These are phyloP conservation scores for Phaenicophaeus curvirostris DNA, from an alignment of 2,797 vertebrate genomes.

Conservation along the genomic window DNA sequence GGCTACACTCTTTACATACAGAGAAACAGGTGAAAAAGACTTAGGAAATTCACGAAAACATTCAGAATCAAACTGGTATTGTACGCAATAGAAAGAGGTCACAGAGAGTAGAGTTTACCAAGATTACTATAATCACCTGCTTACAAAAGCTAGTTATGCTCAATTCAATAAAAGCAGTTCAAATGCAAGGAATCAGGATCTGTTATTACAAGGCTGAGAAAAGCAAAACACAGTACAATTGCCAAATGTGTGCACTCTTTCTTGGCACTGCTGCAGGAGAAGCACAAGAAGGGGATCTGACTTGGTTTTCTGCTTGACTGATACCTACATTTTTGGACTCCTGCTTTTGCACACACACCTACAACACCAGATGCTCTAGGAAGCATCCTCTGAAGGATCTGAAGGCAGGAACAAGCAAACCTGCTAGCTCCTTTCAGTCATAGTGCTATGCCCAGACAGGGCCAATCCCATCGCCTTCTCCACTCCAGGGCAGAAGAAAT, in stretches of 20 bases:
- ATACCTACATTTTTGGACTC: background rate
- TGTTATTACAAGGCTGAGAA: background rate
- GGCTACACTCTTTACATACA: background rate
- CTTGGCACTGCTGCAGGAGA: background rate
- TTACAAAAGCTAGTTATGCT: background rate
- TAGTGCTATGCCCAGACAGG: background rate
- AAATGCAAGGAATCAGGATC: background rate
- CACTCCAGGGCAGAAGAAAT: background rate
- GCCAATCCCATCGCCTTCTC: background rate
- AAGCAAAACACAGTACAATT: background rate
- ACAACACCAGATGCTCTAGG: background rate
- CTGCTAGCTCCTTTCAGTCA: background rate
- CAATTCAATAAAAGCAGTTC: background rate
- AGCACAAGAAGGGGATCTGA: background rate
- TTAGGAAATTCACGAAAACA: background rate
- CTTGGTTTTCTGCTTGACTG: background rate
- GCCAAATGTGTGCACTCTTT: background rate
- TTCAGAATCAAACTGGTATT: background rate
- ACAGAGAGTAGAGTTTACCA: background rate
- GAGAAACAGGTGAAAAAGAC: background rate
- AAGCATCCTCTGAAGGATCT: background rate
- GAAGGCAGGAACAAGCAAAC: accelerated
- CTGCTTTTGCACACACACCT: background rate
- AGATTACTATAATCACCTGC: background rate
- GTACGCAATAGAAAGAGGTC: background rate